Evolutionary conservation across 2,113 vertebrate species (phyloP).

Genomic region (Chaetops frenatus): DNA sequence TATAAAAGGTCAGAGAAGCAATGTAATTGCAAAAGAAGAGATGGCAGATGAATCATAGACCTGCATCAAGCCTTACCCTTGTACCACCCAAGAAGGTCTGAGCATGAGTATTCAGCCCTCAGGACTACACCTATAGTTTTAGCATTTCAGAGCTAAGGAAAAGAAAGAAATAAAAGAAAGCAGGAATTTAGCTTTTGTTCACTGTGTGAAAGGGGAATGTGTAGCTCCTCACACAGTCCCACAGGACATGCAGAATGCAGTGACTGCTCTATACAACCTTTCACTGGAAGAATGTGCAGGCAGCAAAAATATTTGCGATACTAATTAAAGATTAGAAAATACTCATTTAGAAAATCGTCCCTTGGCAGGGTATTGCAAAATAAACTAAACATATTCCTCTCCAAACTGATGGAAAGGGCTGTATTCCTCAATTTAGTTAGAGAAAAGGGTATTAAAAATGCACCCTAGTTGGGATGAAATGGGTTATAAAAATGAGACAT

Average conservation of each 20-base stretch:
- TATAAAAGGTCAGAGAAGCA: not conserved
- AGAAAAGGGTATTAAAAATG: not conserved
- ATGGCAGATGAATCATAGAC: not conserved
- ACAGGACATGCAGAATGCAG: not conserved
- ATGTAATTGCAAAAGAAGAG: not conserved
- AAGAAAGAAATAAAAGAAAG: not conserved
- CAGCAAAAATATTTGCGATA: constrained; percentile 20
- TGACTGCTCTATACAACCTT: not conserved
- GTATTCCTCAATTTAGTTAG: not conserved
- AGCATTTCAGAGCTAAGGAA: not conserved
- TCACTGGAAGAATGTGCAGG: not conserved
- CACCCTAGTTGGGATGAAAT: not conserved
- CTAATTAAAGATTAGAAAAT: constrained; percentile 37
- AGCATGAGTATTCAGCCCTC: not conserved
- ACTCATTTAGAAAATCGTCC: not conserved
- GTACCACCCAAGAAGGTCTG: constrained; percentile 9
- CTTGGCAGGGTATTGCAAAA: not conserved
- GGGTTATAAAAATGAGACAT: not conserved
- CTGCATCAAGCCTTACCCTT: not conserved
- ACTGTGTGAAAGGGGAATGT: constrained; percentile 7
- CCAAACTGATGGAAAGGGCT: not conserved
- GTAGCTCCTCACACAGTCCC: not conserved
- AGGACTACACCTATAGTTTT: not conserved
- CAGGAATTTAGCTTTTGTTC: constrained; percentile 34
- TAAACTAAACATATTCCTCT: not conserved